Evolutionary conservation across 2,888 invertebrate species (phyloP), one percentile per base, ranked within the genome.

Genomic region (Hypolimnas misippus): DNA sequence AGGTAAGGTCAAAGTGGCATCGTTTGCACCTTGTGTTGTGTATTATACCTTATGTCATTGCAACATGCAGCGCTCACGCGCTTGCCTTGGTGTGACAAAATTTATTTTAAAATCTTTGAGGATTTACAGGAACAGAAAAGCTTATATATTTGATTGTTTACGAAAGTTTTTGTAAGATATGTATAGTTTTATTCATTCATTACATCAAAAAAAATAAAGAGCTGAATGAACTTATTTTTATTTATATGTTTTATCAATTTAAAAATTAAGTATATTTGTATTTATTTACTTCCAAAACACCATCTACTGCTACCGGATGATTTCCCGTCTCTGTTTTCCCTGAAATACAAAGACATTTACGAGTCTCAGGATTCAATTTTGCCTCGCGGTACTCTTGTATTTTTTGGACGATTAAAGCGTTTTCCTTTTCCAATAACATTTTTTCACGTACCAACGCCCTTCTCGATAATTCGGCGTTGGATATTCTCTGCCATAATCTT

Each of bases 401-500:
- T 58, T 70, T 79, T 31, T 68, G 63, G 31, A 77, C 65, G 40
- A 91, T 78, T 50, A 76, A 63, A 5, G 71, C 74, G 62, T 90
- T 91, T 76, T 92, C 87, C 16, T 81, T 74, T 70, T 85, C 79
- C 19, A 92, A 69, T 54, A 88, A 65, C 54, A 72, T 59, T 75
- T 88, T 92, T 75, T 92, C 91, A 12, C 82, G 83, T 56, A 75
- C 63, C 55, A 92, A 74, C 44, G 91, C 87, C 71, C 82, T 79
- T 69, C 79, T 86, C 1, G 84, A 78, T 46, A 92, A 71, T 63
- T 92, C 89, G 2, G 84, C 90, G 73, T 82, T 87, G 29, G 90
- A 79, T 64, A 90, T 81, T 38, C 84, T 83, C 62, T 89, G 89
- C 91, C 91, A 92, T 16, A 91, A 73, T 66, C 84, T 82, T 44